These are phyloP conservation scores for Tamandua tetradactyla DNA, from an alignment of 2,797 vertebrate genomes.

Conservation along the genomic window DNA sequence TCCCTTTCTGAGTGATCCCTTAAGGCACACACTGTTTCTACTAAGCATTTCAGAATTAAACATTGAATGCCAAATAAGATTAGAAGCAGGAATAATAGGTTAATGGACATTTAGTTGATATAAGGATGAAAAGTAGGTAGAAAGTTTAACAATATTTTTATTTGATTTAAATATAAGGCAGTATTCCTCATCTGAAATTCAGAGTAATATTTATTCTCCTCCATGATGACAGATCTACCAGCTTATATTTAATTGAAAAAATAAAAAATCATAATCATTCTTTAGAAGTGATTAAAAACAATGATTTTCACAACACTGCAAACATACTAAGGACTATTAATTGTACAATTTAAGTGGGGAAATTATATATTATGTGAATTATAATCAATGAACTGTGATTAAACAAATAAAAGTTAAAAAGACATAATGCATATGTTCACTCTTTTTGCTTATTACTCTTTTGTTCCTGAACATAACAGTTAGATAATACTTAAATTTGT, in stretches of 20 bases:
- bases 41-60: not conserved
- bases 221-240: not conserved
- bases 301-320: no score
- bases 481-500: not conserved
- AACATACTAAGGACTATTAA: no score
- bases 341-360: no score
- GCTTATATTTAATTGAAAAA: not conserved
- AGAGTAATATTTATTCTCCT: not conserved
- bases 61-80: not conserved
- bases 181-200: not conserved
- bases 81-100: not conserved
- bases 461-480: not conserved
- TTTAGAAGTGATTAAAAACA: not conserved
- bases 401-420: not conserved
- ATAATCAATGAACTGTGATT: no score
- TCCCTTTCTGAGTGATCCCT: not conserved
- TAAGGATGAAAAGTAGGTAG: not conserved
- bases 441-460: not conserved
- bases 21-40: rapidly evolving
- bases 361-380: no score
- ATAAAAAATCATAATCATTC: not conserved
- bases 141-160: not conserved
- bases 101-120: not conserved
- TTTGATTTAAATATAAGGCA: not conserved
- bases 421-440: not conserved